Percentiles rank a stretch among this genome's conserved stretches.
These are phyloP conservation scores for Osmerus mordax DNA, from an alignment of 2,113 vertebrate genomes.

Conservation along the genomic window DNA sequence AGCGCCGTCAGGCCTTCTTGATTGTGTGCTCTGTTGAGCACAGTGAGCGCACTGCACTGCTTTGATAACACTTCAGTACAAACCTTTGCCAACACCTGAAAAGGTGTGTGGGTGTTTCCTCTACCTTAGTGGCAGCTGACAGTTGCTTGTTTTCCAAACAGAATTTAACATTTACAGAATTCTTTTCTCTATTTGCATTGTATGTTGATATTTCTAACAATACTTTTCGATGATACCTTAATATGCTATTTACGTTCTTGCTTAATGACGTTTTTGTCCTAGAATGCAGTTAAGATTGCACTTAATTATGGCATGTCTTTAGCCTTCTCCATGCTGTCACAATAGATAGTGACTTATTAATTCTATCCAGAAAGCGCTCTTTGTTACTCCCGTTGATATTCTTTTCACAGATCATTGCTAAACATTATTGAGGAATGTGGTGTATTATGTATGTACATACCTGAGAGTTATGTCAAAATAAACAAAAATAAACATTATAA, in stretches of 20 bases:
- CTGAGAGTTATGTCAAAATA: too few species aligned
- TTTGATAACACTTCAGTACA: constrained; percentile 69
- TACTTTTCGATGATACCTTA: constrained; percentile 5
- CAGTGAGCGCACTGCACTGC: constrained; percentile 49
- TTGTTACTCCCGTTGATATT: neutral
- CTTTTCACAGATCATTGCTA: neutral
- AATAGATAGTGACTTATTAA: too few species aligned
- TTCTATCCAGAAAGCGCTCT: neutral
- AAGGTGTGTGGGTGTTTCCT: constrained; percentile 53
- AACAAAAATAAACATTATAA: constrained; percentile 28
- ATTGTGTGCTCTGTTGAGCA: constrained; percentile 51
- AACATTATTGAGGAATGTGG: too few species aligned
- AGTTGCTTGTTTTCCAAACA: constrained; percentile 50
- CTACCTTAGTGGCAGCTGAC: constrained; percentile 57
- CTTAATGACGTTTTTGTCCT: constrained; percentile 39
- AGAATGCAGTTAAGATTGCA: neutral
- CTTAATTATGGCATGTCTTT: too few species aligned
- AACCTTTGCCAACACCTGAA: constrained; percentile 56
- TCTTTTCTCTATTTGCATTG: constrained; percentile 34
- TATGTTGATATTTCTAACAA: constrained; percentile 26
- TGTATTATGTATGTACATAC: too few species aligned
- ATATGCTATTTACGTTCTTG: constrained; percentile 34
- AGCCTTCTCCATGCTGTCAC: too few species aligned
- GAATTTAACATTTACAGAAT: constrained; percentile 50
- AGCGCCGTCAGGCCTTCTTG: constrained; percentile 62